Percentiles rank a stretch among this genome's conserved stretches.
phyloP scores from a whole-genome alignment of 1,140 invertebrate species.

The Eciton burchellii region DNA sequence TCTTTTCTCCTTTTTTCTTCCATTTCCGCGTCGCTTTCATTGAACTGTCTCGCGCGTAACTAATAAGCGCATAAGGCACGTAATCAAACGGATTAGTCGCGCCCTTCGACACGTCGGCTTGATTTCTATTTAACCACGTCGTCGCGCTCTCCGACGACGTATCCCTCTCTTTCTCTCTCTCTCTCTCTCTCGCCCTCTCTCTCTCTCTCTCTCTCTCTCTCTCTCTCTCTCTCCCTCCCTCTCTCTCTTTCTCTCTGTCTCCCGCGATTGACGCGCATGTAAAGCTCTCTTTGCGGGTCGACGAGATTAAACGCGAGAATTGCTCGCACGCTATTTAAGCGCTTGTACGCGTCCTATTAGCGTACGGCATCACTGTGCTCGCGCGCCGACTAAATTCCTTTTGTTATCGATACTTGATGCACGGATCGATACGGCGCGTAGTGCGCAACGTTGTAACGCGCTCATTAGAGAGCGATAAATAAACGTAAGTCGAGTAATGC shows the following conservation, averaged over 20 bases:
- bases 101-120: conserved; percentile 25
- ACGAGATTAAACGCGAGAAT: conserved; percentile 60
- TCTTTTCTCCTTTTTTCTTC: background rate
- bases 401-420: conserved; percentile 40
- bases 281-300: conserved; percentile 55
- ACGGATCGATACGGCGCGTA: background rate
- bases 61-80: conserved; percentile 37
- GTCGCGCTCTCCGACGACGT: conserved; percentile 16
- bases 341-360: conserved; percentile 15
- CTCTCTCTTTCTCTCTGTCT: background rate
- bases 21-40: conserved; percentile 46
- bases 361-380: background rate
- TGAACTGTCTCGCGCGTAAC: conserved; percentile 47
- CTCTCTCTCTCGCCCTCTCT: background rate
- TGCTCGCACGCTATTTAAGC: conserved; percentile 51
- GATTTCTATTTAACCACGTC: conserved; percentile 52
- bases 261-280: conserved; percentile 39
- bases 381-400: conserved; percentile 8
- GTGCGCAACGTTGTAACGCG: conserved; percentile 7
- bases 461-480: conserved; percentile 39
- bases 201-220: background rate
- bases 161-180: background rate
- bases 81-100: conserved; percentile 47
- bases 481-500: conserved; percentile 21
- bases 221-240: background rate